phyloP scores from a whole-genome alignment of 2,797 vertebrate genomes.

The Pangasius krempfi region DNA sequence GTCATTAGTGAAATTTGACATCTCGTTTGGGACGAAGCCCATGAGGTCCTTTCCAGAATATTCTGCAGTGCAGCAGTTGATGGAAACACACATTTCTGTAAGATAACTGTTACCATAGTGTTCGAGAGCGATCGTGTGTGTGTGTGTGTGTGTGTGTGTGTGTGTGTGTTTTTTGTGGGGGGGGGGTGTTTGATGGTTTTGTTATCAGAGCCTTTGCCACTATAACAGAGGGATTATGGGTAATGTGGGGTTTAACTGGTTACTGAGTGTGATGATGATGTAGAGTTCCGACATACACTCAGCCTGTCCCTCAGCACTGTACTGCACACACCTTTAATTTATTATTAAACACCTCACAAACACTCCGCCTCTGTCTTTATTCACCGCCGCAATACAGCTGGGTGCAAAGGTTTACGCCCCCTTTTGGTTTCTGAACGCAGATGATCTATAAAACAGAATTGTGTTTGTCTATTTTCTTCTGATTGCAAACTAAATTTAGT shows the following conservation, averaged over 20 bases:
- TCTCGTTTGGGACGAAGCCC: neutral
- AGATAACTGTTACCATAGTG: conserved; percentile 1
- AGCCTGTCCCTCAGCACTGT: conserved; percentile 30
- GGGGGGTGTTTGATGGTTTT: neutral
- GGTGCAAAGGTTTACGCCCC: neutral
- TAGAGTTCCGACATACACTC: conserved; percentile 11
- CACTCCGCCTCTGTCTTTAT: neutral
- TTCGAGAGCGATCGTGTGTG: neutral
- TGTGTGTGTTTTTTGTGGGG: neutral
- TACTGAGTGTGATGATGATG: neutral
- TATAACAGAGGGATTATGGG: conserved; percentile 35
- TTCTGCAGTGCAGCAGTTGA: conserved; percentile 5
- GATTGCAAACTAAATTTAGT: neutral
- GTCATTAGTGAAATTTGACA: neutral
- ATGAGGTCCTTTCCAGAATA: neutral
- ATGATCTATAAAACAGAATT: neutral
- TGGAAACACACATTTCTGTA: conserved; percentile 3
- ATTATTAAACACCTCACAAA: conserved; percentile 35
- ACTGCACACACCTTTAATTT: conserved; percentile 38
- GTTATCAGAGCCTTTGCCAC: conserved; percentile 21
- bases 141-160: neutral
- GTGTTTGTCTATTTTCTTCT: neutral
- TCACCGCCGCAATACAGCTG: neutral
- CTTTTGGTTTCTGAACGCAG: neutral
- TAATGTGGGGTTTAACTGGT: conserved; percentile 15